Conservation (phyloP, 2,113 vertebrate species). For the Vimba vimba region DNA sequence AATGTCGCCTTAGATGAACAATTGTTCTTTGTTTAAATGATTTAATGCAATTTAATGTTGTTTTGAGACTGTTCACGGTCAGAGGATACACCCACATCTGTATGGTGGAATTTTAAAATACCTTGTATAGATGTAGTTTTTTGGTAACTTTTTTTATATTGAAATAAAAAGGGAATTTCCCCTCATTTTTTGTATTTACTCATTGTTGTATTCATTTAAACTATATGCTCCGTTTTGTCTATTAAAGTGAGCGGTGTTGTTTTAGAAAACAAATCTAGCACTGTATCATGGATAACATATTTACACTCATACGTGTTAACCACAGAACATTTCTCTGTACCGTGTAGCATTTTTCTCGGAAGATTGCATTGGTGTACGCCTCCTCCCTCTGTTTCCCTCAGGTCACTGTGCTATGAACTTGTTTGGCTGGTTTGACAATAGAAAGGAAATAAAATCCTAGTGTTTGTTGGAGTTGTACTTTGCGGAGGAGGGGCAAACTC, state of each 20-base stretch:
- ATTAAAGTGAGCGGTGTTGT: no score
- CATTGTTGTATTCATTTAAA: not conserved
- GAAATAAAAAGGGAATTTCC: constrained; percentile 31
- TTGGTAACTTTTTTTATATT: constrained; percentile 15
- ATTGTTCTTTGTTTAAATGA: not conserved
- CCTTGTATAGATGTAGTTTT: constrained; percentile 22
- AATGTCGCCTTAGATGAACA: not conserved
- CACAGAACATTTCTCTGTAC: not conserved
- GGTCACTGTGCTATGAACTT: constrained; percentile 69
- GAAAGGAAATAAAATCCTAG: constrained; percentile 75
- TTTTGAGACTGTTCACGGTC: not conserved
- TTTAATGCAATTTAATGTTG: not conserved
- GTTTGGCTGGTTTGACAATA: constrained; percentile 77
- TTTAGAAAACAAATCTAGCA: not conserved
- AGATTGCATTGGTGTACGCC: not conserved
- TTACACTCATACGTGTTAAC: not conserved
- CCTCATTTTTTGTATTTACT: constrained; percentile 39
- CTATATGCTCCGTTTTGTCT: not conserved
- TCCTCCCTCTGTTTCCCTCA: constrained; percentile 11
- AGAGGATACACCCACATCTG: not conserved
- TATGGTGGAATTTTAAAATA: not conserved
- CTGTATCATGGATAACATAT: not conserved
- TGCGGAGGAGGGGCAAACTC: constrained; percentile 40
- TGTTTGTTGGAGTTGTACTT: constrained; percentile 62
- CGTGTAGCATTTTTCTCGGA: constrained; percentile 7